Base-by-base conservation (phyloP, 2,113 vertebrate species). In the Rafetus swinhoei region DNA sequence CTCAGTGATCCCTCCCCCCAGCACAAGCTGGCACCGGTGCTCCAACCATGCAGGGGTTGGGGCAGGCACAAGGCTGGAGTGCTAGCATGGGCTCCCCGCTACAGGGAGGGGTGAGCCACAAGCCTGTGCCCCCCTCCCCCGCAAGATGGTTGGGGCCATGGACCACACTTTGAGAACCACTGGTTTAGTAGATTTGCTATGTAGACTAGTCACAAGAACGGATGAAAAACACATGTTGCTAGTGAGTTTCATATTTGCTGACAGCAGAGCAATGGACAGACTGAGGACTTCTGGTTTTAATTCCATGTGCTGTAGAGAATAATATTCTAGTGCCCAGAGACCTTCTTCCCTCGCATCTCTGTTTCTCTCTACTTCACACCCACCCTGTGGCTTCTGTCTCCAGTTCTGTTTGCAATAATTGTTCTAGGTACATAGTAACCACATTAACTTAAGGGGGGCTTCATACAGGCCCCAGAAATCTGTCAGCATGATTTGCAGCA, bases 181-280 rank as follows among this genome's bases (percentile, higher is more conserved):
- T 45, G 45, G 45, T 45, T 60, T 60, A 60, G 24, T 60, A 27
- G 24, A 60, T 60, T 60, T 60, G 24, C 81, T 82, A 84, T 8
- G 39, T 88, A 45, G 32, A 45, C 62, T 77, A 81, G 65, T 83
- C 35, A 90, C 77, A 74, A n/a, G 18, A 60, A 81, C 82, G 84
- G 60, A 81, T 65, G 85, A 79, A 12, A 0, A 0, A 39, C 79
- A 4, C 65, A 35, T 18, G 50, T 90, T 60, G 21, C 80, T 76
- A 77, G 39, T 60, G 19, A 27, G 32, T 54, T 86, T 88, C 81
- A 91, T 54, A 88, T 76, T 24, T 69, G 57, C 85, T 76, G 69
- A 53, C 24, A 90, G 32, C 62, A 81, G 50, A 45, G 82, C 29
- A 29, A 69, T 0, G 0, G 0, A 0, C 3, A 25, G 9, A 60